Base-by-base conservation (phyloP, 2,797 vertebrate genomes). In the Neoniphon sammara region DNA sequence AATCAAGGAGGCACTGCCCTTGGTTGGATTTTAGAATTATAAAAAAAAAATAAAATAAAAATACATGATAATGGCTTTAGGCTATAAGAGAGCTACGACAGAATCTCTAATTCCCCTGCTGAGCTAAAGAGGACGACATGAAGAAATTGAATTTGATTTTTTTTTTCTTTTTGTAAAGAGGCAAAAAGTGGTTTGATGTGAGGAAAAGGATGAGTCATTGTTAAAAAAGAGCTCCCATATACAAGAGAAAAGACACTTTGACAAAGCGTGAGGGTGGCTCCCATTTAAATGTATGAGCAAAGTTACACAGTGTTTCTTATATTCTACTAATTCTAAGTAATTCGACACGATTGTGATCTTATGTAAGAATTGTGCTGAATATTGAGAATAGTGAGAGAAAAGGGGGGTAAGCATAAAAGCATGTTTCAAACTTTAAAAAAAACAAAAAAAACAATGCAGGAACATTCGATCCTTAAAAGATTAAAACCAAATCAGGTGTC, bases 1-100 rank as follows among this genome's bases (percentile, higher is more conserved):
- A 78, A 82, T 88, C 72, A 86, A 88, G 78, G 82, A 84, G 81
- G 75, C 70, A 57, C 73, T 53, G 84, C 62, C 84, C 86, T 91
- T 89, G 83, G 75, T 79, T 68, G 57, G 74, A 75, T 59, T 74
- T 77, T 30, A 81, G 79, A n/a, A n/a, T n/a, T n/a, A n/a, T n/a
- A n/a, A n/a, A n/a, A 89, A 80, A 77, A 46, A 80, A 77, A 83
- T 3, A 31, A 31, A 6, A 31, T 3, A 71, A 70, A 66, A 49
- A n/a, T n/a, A 18, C 39, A 60, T 2, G 76, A 87, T 79, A 85
- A 78, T 83, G 70, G 73, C 77, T 84, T 77, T 23, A 34, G 64
- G 81, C 77, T 89, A 73, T 81, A 66, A 84, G 66, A 81, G 73
- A 77, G 61, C 72, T 55, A 60, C 85, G 81, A 82, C 80, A 85